Conservation (phyloP, 2,113 vertebrate species). For the Anhinga rufa region DNA sequence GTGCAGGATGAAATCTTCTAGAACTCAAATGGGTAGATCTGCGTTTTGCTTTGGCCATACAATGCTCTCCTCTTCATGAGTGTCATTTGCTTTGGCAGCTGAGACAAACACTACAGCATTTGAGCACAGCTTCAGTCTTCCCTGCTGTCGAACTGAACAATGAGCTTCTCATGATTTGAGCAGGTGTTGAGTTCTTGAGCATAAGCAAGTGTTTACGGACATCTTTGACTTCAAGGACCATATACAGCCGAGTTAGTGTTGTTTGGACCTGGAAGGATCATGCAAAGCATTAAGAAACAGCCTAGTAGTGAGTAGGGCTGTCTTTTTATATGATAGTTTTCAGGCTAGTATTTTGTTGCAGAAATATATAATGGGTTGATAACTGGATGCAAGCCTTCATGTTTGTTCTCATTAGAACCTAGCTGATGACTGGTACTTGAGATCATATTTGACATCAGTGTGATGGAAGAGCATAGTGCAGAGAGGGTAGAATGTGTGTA, state of each 20-base stretch:
- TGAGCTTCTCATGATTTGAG: background rate
- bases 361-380: background rate
- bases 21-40: background rate
- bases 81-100: constrained; percentile 16
- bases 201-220: background rate
- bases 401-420: background rate
- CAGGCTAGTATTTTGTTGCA: background rate
- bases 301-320: background rate
- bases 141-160: background rate
- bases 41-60: background rate
- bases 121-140: background rate
- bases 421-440: background rate
- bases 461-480: background rate
- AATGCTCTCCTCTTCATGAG: background rate
- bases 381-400: background rate
- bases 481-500: background rate
- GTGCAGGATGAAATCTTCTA: background rate
- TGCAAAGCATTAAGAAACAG: background rate
- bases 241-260: background rate
- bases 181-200: background rate
- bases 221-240: background rate
- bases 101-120: background rate
- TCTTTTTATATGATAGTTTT: background rate
- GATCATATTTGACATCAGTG: constrained; percentile 33
- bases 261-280: background rate